These are phyloP conservation scores for Sminthurides bifidus DNA, from an alignment of 1,140 invertebrate genomes.

Conservation along the genomic window DNA sequence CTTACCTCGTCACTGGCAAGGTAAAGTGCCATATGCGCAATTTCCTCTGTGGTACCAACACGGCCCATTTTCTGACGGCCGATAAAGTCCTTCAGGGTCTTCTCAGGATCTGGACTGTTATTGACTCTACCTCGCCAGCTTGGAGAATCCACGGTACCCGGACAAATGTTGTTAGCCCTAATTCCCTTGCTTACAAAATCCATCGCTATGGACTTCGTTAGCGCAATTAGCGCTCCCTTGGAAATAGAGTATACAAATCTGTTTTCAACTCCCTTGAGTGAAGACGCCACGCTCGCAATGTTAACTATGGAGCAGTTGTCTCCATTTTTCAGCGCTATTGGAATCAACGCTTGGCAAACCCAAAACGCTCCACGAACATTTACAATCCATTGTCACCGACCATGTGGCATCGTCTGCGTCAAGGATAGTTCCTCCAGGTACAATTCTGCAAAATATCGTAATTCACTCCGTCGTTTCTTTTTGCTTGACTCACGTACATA, in stretches of 20 bases:
- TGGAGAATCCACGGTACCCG: constrained; percentile 35
- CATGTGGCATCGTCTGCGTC: constrained; percentile 37
- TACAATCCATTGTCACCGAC: constrained; percentile 39
- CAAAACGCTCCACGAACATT: constrained; percentile 38
- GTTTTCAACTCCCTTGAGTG: constrained; percentile 37
- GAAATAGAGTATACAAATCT: constrained; percentile 39
- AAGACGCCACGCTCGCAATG: constrained; percentile 41
- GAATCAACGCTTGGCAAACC: constrained; percentile 30
- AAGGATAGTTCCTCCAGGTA: constrained; percentile 33
- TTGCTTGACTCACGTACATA: neutral
- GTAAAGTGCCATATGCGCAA: constrained; percentile 38
- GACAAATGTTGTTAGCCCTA: constrained; percentile 38
- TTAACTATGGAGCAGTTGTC: constrained; percentile 37
- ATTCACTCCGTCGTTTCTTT: neutral
- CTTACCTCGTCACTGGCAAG: constrained; percentile 40
- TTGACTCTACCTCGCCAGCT: constrained; percentile 34
- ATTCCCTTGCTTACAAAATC: constrained; percentile 35
- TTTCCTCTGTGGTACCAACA: constrained; percentile 39
- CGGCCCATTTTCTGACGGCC: constrained; percentile 38
- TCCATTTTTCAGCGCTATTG: constrained; percentile 30
- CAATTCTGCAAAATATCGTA: constrained; percentile 36
- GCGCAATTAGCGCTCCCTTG: constrained; percentile 40
- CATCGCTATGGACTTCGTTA: constrained; percentile 39
- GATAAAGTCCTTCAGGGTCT: constrained; percentile 37
- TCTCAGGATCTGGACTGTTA: constrained; percentile 33